phyloP scores from a whole-genome alignment of 2,797 vertebrate genomes.

The Cossypha niveicapilla region DNA sequence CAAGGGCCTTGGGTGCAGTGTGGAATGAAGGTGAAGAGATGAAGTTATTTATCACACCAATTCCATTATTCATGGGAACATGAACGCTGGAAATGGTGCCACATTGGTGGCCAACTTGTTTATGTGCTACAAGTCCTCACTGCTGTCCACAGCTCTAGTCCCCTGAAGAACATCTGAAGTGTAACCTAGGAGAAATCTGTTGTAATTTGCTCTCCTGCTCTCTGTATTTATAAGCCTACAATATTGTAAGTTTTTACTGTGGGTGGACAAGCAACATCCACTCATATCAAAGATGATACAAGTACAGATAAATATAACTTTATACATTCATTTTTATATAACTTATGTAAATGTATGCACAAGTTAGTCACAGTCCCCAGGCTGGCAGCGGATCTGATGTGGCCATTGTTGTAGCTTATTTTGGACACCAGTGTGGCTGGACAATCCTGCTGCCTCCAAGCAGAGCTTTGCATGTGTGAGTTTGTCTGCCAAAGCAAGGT shows the following conservation, averaged over 20 bases:
- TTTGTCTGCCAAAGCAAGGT: not conserved
- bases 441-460: not conserved
- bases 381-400: constrained; percentile 64
- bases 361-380: constrained; percentile 69
- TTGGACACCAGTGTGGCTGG: not conserved
- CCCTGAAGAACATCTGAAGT: not conserved
- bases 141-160: not conserved
- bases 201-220: constrained; percentile 29
- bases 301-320: constrained; percentile 68
- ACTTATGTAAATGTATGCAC: constrained; percentile 75
- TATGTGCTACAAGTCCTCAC: not conserved
- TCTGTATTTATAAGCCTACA: constrained; percentile 60
- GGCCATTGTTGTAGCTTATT: constrained; percentile 7
- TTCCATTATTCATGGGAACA: not conserved
- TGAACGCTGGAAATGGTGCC: not conserved
- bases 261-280: constrained; percentile 66
- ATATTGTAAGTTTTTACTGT: constrained; percentile 57
- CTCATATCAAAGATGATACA: constrained; percentile 62
- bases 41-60: not conserved
- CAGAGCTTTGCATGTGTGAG: fast-evolving
- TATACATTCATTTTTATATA: constrained; percentile 66
- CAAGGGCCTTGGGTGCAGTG: not conserved
- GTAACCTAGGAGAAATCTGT: constrained; percentile 31
- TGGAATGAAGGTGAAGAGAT: not conserved
- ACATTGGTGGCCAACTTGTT: not conserved